Percentiles rank a stretch among this genome's conserved stretches.
phyloP scores from a whole-genome alignment of 2,888 invertebrate genomes.

The Gymnosoma rotundatum region DNA sequence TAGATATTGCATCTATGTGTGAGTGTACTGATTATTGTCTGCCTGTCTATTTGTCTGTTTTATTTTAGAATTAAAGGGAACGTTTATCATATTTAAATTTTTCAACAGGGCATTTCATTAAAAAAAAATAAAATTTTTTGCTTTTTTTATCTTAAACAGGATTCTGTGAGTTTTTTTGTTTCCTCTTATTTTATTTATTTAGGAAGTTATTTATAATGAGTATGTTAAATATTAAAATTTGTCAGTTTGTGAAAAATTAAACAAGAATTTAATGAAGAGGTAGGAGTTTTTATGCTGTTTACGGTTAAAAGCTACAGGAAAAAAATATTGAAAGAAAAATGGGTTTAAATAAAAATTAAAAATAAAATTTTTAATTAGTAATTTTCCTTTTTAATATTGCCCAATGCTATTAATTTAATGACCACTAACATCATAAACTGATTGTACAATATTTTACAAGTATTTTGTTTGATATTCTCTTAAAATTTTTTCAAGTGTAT shows the following conservation, averaged over 20 bases:
- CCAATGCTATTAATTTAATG: too few relatives aligned
- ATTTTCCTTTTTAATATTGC: too few relatives aligned
- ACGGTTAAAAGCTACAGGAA: too few relatives aligned
- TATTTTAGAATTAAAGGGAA: constrained; percentile 4
- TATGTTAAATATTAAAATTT: constrained; percentile 71
- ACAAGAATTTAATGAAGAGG: background rate
- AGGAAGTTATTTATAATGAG: constrained; percentile 70
- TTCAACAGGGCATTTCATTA: background rate
- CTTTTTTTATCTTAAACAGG: background rate
- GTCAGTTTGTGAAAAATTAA: constrained; percentile 34
- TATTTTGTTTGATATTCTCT: too few relatives aligned
- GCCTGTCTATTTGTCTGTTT: constrained; percentile 6
- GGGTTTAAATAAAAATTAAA: too few relatives aligned
- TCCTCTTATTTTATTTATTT: constrained; percentile 63
- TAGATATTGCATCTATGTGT: background rate
- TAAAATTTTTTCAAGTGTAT: too few relatives aligned
- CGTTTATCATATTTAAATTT: constrained; percentile 46
- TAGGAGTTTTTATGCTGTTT: too few relatives aligned
- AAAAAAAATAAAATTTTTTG: constrained; percentile 1
- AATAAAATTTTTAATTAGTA: too few relatives aligned
- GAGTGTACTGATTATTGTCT: background rate
- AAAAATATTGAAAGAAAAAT: too few relatives aligned
- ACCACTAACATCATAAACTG: too few relatives aligned
- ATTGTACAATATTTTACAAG: too few relatives aligned
- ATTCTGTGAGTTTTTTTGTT: background rate